Base-by-base conservation (phyloP, 2,888 invertebrate genomes). In the Aelia acuminata region DNA sequence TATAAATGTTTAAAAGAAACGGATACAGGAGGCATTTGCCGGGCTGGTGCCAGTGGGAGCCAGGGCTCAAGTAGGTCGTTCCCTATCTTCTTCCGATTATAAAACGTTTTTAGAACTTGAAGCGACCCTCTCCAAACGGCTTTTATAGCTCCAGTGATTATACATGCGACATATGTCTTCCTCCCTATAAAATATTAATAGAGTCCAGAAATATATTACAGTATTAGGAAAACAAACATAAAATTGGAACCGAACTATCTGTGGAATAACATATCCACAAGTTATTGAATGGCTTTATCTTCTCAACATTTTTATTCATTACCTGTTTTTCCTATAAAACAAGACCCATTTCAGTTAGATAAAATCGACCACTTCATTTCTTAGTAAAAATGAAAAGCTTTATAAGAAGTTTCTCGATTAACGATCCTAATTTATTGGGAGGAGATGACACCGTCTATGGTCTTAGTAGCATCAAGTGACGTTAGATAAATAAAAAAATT, bases 61-160 rank as follows among this genome's bases (percentile, higher is more conserved):
- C 39, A 39, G 13, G 43, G n/a, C 80, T 47, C 80, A 80, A 70
- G 63, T 70, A 70, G 63, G 63, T 70, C 63, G 63, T 80, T 43
- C n/a, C 43, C 80, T 39, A 47, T 80, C 80, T 80, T 13, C 43
- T 80, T 80, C 80, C 80, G 63, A 70, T 70, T 70, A 70, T 70
- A 35, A 70, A 70, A 70, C 63, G 63, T 70, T 70, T 70, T 70
- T 70, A 70, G 63, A 70, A 70, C 63, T 70, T 35, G 63, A 70
- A 35, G 18, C 18, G 31, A 18, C 63, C 35, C 22, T 70, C 31
- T 35, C 63, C 35, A 35, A 20, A 20, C 3, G 31, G 63, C 63
- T 70, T 70, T 70, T 70, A 70, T 70, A 35, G 35, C 63, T 35
- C 35, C 4, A 35, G 63, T 70, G 63, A 70, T 70, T 70, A 70